A percentile compares a stretch with the other conserved stretches of the same genome.
Conservation (phyloP, 1,140 invertebrate genomes). For the Scaptodrosophila lebanonensis region DNA sequence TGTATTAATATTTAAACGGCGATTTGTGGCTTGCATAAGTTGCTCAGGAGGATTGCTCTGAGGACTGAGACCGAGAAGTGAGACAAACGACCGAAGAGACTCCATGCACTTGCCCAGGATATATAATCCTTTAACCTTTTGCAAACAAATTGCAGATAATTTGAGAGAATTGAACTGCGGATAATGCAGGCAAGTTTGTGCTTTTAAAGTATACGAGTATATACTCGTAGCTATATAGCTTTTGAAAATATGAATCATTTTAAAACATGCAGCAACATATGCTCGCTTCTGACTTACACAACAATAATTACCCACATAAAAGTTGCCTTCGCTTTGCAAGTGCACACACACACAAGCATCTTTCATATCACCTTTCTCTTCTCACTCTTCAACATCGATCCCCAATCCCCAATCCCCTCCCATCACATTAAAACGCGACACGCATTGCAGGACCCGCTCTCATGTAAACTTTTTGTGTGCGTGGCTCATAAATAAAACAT, state of each 20-base stretch:
- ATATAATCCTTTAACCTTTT: slow-evolving; percentile 31
- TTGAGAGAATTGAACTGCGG: slow-evolving; percentile 15
- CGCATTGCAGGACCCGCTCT: slow-evolving; percentile 28
- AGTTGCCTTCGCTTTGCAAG: slow-evolving; percentile 12
- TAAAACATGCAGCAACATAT: slow-evolving; percentile 15
- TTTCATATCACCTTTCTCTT: slow-evolving; percentile 1
- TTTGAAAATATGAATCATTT: too few species aligned
- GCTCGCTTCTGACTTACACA: not conserved
- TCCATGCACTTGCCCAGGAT: slow-evolving; percentile 1
- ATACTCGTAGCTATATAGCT: too few species aligned
- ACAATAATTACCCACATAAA: slow-evolving; percentile 35
- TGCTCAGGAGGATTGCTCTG: slow-evolving; percentile 17
- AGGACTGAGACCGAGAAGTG: slow-evolving; percentile 4
- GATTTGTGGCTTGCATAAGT: slow-evolving; percentile 25
- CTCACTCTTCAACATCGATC: not conserved
- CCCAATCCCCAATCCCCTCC: not conserved
- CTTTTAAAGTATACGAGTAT: too few species aligned
- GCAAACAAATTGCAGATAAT: slow-evolving; percentile 26
- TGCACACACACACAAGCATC: not conserved
- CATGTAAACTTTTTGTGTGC: slow-evolving; percentile 22
- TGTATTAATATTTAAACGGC: slow-evolving; percentile 52
- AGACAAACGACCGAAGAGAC: slow-evolving; percentile 15
- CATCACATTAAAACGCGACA: slow-evolving; percentile 35
- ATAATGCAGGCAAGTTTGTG: too few species aligned
- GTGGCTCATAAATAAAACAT: slow-evolving; percentile 71